Evolutionary conservation across 2,113 vertebrate genomes (phyloP), one percentile per base, ranked within the genome.

Genomic region (Vulpes ferrilata): DNA sequence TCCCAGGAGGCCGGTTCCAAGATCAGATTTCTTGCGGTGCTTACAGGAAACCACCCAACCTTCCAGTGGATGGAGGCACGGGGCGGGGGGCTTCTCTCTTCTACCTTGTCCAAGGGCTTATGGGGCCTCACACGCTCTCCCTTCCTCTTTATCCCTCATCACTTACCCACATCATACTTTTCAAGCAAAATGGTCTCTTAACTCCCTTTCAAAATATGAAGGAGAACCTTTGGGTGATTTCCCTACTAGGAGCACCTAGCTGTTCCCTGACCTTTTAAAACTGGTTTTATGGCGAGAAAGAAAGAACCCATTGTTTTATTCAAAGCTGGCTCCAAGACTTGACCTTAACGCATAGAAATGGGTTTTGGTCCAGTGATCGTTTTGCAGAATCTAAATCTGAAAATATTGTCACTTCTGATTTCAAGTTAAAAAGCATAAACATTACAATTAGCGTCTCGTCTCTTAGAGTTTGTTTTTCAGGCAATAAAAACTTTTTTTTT

Each of bases 271-370:
- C 95, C 69, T 80, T 95, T 76, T 64, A 86, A 96, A 96, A 38
- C 51, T 74, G 48, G 7, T 85, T 87, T 96, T 80, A 95, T 53
- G 74, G 43, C 20, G 27, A 95, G 65, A 85, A 71, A 81, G 95
- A 67, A 83, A 43, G 89, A 82, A 82, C 1, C 64, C 11, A 53
- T 38, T 59, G 55, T 89, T 93, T 84, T 95, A 93, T 96, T 88
- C 79, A 89, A 93, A 88, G 76, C 81, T 80, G 71, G 25, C 93
- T 86, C 74, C 9, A n/a, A 64, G 82, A 95, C 85, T 67, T 93
- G 89, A 98, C 92, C 90, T 97, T 95, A 89, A 95, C 6, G 1
- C 73, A 87, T 38, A 89, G 76, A 96, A 97, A 97, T 93, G 71
- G 32, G 93, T 93, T 94, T 83, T 64, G 89, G 84, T 79, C 93